Evolutionary conservation across 1,140 invertebrate genomes (phyloP), one percentile per base, ranked within the genome.

Genomic region (Habropoda laboriosa): DNA sequence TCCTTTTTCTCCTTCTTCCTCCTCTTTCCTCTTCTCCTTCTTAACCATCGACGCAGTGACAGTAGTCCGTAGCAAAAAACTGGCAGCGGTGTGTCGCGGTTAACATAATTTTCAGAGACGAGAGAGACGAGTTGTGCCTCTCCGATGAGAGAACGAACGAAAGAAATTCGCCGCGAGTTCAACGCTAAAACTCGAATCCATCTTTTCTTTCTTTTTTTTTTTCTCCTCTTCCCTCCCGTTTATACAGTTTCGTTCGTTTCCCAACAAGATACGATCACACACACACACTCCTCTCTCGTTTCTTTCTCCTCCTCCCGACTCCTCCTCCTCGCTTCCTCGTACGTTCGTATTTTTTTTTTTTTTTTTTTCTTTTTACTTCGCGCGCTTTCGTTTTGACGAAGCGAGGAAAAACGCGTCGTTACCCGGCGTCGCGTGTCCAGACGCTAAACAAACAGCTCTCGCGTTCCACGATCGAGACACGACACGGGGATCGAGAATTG

Each of bases 41-140:
- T 74, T 49, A 80, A 53, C 68, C 79, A 60, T 77, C 76, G 76
- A 84, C 63, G 82, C 63, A 72, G 76, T 83, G 63, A 84, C 77
- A 79, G 76, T 78, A 78, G 40, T 79, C 77, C 70, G 77, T 79
- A 79, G 77, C 77, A 79, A 79, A 78, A 78, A 79, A 79, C 77
- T 79, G 77, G 77, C 77, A 79, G 77, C 77, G 67, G 77, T 79
- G 70, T 79, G 66, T 78, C 75, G 75, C 75, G 66, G 21, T 78
- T 78, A 71, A 78, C 75, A 78, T 78, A 78, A n/a, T n/a, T n/a
- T n/a, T n/a, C n/a, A n/a, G n/a, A n/a, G n/a, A n/a, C n/a, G n/a
- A n/a, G n/a, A n/a, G n/a, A n/a, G n/a, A n/a, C n/a, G n/a, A n/a
- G n/a, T n/a, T n/a, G n/a, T n/a, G n/a, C n/a, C n/a, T n/a, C n/a